Evolutionary conservation across 2,797 vertebrate species (phyloP).

Genomic region (Balearica regulorum): DNA sequence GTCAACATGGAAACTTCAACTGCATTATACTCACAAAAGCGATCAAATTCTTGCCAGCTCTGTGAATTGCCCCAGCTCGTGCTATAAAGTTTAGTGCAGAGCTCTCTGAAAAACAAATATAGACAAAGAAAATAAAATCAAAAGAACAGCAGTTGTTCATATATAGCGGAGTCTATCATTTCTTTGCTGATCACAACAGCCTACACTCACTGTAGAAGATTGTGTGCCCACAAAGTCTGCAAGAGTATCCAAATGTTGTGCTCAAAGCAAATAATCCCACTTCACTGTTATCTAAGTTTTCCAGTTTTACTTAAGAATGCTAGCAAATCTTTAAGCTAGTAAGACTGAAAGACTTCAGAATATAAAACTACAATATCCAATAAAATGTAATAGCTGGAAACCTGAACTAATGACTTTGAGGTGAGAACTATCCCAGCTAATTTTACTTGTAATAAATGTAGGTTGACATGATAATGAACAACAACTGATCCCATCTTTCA

Average conservation of each 20-base stretch:
- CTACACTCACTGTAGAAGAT: background rate
- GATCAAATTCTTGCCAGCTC: constrained; percentile 97
- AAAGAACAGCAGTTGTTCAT: background rate
- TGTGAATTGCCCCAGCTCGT: constrained; percentile 95
- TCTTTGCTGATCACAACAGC: background rate
- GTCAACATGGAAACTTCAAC: constrained; percentile 92
- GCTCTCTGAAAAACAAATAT: constrained; percentile 77
- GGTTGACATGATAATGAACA: background rate
- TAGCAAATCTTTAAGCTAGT: background rate
- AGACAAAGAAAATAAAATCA: background rate
- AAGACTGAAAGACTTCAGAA: background rate
- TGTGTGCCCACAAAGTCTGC: background rate
- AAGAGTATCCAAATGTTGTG: background rate
- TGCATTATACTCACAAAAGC: constrained; percentile 93
- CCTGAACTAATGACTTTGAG: background rate
- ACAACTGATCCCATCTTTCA: background rate
- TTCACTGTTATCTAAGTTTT: background rate
- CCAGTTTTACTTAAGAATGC: background rate
- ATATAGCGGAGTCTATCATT: background rate
- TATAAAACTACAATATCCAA: background rate
- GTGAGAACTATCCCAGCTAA: background rate
- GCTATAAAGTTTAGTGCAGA: constrained; percentile 94
- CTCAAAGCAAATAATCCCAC: background rate
- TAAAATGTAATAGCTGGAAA: background rate
- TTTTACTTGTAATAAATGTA: background rate